Conservation (phyloP, 2,113 vertebrate species). For the Ophiodon elongatus region DNA sequence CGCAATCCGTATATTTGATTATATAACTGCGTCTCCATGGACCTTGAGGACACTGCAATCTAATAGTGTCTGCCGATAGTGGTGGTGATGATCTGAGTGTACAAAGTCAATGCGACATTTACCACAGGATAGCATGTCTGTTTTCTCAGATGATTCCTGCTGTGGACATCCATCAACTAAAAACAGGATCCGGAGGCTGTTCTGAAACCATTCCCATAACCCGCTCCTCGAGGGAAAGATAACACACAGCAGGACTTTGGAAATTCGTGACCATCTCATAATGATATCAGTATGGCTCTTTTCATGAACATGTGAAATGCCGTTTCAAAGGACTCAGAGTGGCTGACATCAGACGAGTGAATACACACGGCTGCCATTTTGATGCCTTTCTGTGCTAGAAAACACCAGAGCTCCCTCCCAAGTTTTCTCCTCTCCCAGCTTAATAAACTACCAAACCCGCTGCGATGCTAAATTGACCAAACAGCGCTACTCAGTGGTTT, state of each 20-base stretch:
- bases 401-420: slow-evolving; percentile 54
- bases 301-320: neutral
- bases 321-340: neutral
- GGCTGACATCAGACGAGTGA: slow-evolving; percentile 1
- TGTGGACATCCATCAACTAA: neutral
- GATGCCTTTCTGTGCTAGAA: slow-evolving; percentile 48
- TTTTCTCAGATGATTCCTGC: neutral
- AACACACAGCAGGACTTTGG: neutral
- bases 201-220: neutral
- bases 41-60: slow-evolving; percentile 72
- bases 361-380: slow-evolving; percentile 72
- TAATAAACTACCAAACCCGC: slow-evolving; percentile 36
- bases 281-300: neutral
- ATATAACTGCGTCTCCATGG: slow-evolving; percentile 75
- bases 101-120: slow-evolving; percentile 33
- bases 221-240: neutral
- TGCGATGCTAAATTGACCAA: slow-evolving; percentile 43
- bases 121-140: slow-evolving; percentile 6
- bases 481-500: slow-evolving; percentile 59
- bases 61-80: slow-evolving; percentile 65
- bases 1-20: slow-evolving; percentile 60
- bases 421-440: slow-evolving; percentile 47
- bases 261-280: neutral
- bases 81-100: slow-evolving; percentile 43
- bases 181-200: neutral